Base-by-base conservation (phyloP, 2,888 invertebrate genomes). In the Mesorhabditis sp. region DNA sequence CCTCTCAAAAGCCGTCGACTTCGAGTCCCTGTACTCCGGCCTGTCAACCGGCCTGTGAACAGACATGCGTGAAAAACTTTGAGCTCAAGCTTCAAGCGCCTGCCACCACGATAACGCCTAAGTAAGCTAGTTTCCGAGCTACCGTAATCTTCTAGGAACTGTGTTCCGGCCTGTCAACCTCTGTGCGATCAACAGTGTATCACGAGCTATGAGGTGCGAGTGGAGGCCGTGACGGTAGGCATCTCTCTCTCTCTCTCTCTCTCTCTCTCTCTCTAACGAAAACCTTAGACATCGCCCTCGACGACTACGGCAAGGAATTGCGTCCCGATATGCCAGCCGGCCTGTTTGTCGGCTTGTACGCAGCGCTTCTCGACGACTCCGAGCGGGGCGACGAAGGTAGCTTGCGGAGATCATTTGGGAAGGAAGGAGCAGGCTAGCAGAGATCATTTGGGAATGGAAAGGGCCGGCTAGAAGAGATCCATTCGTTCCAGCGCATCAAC, bases 151-250 rank as follows among this genome's bases (percentile, higher is more conserved):
- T 50, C 67, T 15, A 70, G 67, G 58, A 70, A 70, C 61, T 76
- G 76, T 67, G 73, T 73, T 45, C 74, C 73, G 4, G 75, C 72
- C 13, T 77, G 77, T 66, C 71, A 72, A 43, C 77, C 77, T 42
- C 68, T 67, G 2, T 77, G 77, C 67, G 73, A 73, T 45, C 71
- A 74, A 10, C 69, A 71, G 58, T 77, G 77, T 62, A 70, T 75
- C 58, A 70, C 71, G 5, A 10, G n/a, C 7, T 50, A 50, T 50
- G 10, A 50, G 58, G 58, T 50, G 1, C 28, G 28, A 2, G 28
- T 28, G 28, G 28, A 28, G 28, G 28, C 28, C 28, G 28, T 28
- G 2, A 28, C 28, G 28, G 28, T 28, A 28, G 28, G 28, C 28
- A 28, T 28, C 28, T 28, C 28, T 28, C 28, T 28, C 28, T 28